Evolutionary conservation across 2,113 vertebrate species (phyloP).

Genomic region (Platichthys stellatus): DNA sequence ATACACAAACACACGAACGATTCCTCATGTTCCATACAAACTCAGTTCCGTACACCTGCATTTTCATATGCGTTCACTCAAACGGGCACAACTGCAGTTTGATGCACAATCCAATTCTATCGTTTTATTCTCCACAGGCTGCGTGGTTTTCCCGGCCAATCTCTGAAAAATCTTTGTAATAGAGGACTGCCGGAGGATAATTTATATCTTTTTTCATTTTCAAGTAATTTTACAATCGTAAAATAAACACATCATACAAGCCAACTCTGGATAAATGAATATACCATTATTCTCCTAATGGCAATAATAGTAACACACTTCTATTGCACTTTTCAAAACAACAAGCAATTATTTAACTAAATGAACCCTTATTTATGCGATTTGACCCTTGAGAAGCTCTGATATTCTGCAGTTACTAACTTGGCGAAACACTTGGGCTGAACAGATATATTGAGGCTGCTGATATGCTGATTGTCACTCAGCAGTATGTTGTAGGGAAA

Average conservation of each 20-base stretch:
- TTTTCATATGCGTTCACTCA: neutral
- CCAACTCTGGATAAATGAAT: too few species aligned
- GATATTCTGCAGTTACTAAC: neutral
- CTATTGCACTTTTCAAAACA: neutral
- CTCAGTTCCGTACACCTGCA: neutral
- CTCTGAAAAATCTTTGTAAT: conserved; percentile 83
- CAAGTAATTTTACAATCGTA: too few species aligned
- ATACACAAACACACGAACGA: too few species aligned
- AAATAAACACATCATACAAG: too few species aligned
- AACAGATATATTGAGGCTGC: neutral
- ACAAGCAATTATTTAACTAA: neutral
- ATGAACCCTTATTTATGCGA: neutral
- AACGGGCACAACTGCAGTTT: conserved; percentile 9
- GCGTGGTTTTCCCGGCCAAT: conserved; percentile 80
- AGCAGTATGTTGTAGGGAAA: too few species aligned
- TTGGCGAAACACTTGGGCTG: neutral
- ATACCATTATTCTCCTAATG: too few species aligned
- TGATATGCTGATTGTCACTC: neutral
- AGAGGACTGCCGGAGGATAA: conserved; percentile 84
- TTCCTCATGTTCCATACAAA: neutral
- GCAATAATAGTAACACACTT: too few species aligned
- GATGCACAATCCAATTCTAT: neutral
- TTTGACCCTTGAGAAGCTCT: neutral
- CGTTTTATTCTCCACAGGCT: conserved; percentile 78
- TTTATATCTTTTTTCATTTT: too few species aligned